phyloP scores from a whole-genome alignment of 2,888 invertebrate genomes.

The Troides oblongomaculatus region DNA sequence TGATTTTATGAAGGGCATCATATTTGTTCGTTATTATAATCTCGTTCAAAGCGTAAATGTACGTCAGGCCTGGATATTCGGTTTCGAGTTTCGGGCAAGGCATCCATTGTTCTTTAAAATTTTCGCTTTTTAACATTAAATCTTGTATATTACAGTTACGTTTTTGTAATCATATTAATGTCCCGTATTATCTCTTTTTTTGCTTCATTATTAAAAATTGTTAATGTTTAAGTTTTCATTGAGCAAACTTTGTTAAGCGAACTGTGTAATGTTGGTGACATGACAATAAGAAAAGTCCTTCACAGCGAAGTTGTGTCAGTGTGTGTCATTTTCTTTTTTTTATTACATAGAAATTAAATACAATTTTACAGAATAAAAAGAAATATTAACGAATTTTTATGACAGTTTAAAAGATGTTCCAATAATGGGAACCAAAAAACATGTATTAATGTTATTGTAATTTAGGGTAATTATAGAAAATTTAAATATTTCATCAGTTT shows the following conservation, averaged over 20 bases:
- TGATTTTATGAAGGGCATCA: constrained; percentile 50
- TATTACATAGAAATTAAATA: too few species aligned
- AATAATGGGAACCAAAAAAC: too few species aligned
- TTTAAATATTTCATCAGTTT: too few species aligned
- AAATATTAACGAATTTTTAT: too few species aligned
- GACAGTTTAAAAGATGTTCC: too few species aligned
- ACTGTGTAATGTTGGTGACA: neutral
- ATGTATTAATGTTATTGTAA: too few species aligned
- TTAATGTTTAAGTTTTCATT: neutral
- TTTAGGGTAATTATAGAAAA: too few species aligned
- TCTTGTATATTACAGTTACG: neutral
- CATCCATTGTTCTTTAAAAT: constrained; percentile 51
- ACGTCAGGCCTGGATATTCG: constrained; percentile 53
- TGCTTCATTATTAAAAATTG: constrained; percentile 8
- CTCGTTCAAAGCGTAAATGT: constrained; percentile 46
- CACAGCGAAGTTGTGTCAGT: too few species aligned
- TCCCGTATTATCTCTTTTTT: constrained; percentile 5
- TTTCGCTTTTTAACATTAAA: constrained; percentile 22
- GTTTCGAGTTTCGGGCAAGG: constrained; percentile 47
- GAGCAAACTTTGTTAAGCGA: neutral
- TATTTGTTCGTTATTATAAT: constrained; percentile 47
- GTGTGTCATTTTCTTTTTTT: too few species aligned
- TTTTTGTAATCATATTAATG: constrained; percentile 1
- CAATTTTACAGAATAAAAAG: too few species aligned
- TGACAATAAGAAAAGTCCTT: neutral